Percentiles rank a stretch among this genome's conserved stretches.
These are phyloP conservation scores for Conomelus anceps DNA, from an alignment of 2,888 invertebrate genomes.

Conservation along the genomic window DNA sequence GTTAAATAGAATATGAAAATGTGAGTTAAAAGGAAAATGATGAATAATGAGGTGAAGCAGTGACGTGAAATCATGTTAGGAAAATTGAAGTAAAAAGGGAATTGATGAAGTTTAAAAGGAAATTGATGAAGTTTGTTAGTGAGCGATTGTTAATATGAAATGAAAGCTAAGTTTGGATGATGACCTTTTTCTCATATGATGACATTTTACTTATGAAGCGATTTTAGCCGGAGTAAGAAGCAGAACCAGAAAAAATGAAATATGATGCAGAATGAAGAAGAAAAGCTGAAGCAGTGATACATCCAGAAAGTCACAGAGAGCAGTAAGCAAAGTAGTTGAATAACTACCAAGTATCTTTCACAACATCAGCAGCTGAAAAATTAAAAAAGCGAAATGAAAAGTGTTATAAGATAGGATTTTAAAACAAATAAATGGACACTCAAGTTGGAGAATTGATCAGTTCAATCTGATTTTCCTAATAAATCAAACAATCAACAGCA, in stretches of 20 bases:
- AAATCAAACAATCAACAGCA: not conserved
- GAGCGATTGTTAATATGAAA: not conserved
- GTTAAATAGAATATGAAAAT: too few species aligned
- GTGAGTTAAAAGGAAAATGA: not conserved
- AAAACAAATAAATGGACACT: not conserved
- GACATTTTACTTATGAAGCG: too few species aligned
- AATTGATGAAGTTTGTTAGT: not conserved
- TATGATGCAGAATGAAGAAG: not conserved
- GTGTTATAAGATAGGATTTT: not conserved
- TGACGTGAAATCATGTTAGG: too few species aligned
- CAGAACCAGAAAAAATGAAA: not conserved
- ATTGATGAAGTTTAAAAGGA: not conserved
- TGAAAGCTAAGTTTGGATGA: not conserved
- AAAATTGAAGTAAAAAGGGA: not conserved
- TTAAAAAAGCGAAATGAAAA: not conserved
- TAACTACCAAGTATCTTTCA: not conserved
- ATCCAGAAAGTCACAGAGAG: not conserved
- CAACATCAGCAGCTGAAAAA: not conserved
- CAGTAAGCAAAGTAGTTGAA: not conserved
- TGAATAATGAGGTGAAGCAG: not conserved
- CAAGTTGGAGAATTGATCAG: not conserved
- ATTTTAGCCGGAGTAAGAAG: not conserved
- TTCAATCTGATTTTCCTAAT: not conserved
- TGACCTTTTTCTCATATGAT: too few species aligned
- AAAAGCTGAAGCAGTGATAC: not conserved